Evolutionary conservation across 2,888 invertebrate species (phyloP).

Genomic region (Sussaba pulchella): DNA sequence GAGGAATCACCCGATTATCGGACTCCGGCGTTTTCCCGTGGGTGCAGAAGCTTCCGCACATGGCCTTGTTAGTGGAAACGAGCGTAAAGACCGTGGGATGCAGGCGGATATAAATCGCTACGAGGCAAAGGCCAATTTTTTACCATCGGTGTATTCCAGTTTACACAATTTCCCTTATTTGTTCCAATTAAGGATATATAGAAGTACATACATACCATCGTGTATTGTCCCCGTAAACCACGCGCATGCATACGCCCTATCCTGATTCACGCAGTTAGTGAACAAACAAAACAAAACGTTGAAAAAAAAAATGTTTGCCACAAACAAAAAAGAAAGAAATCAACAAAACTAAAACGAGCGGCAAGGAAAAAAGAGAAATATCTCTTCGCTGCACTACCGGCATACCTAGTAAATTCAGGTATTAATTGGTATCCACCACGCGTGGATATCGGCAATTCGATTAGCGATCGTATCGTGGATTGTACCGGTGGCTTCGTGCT

Average conservation of each 20-base stretch:
- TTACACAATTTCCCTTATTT: constrained; percentile 23
- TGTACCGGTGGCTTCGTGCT: constrained; percentile 40
- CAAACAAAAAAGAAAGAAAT: constrained; percentile 25
- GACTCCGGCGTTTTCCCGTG: constrained; percentile 16
- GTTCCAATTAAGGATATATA: constrained; percentile 12
- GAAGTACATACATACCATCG: neutral
- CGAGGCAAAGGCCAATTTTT: constrained; percentile 29
- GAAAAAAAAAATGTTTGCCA: neutral
- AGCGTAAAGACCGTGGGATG: neutral
- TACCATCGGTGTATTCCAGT: constrained; percentile 29
- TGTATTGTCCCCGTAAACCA: constrained; percentile 3
- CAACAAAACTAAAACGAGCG: constrained; percentile 9
- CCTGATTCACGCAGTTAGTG: constrained; percentile 37
- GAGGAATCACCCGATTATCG: constrained; percentile 39
- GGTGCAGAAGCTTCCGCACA: neutral
- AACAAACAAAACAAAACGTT: constrained; percentile 6
- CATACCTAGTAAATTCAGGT: constrained; percentile 49
- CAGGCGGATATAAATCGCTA: constrained; percentile 25
- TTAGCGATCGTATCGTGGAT: constrained; percentile 57
- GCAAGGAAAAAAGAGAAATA: constrained; percentile 20
- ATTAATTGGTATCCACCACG: constrained; percentile 56
- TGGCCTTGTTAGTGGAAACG: constrained; percentile 26
- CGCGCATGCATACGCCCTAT: constrained; percentile 12
- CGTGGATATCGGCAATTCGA: constrained; percentile 60
- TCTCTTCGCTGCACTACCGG: neutral